A percentile compares a stretch with the other conserved stretches of the same genome.
Evolutionary conservation across 2,113 vertebrate species (phyloP).

Genomic region (Alaudala cheleensis): DNA sequence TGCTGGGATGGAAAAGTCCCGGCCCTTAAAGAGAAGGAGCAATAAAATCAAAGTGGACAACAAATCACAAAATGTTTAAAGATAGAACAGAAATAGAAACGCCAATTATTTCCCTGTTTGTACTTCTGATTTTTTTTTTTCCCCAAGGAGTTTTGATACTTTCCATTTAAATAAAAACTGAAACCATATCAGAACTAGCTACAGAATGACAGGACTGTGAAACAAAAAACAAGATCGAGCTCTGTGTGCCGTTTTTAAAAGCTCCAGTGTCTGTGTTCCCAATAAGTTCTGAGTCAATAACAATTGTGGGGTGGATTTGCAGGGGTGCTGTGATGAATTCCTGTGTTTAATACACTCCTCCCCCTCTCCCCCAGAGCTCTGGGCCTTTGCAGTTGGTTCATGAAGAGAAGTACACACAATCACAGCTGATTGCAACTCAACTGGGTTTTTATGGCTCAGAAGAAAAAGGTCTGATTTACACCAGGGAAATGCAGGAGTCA

Average conservation of each 20-base stretch:
- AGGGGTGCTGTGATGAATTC: not conserved
- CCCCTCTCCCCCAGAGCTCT: not conserved
- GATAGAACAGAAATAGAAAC: not conserved
- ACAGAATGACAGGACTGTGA: not conserved
- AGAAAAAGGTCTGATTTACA: not conserved
- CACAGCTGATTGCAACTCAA: not conserved
- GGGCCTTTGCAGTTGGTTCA: not conserved
- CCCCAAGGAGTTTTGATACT: not conserved
- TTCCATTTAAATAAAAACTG: not conserved
- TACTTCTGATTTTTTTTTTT: not conserved
- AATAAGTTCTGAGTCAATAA: not conserved
- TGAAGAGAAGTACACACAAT: not conserved
- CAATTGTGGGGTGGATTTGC: not conserved
- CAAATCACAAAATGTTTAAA: not conserved
- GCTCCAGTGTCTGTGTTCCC: not conserved
- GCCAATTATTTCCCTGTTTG: not conserved
- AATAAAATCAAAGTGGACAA: not conserved
- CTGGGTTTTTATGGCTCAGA: not conserved
- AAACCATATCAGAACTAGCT: not conserved
- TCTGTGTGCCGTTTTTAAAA: not conserved
- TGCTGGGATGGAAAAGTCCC: not conserved
- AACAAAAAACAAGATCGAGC: not conserved
- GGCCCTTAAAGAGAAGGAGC: not conserved
- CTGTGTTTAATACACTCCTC: not conserved
- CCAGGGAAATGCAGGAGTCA: not conserved